Conservation (phyloP, 1,140 invertebrate genomes). For the Saxidomus purpurata region DNA sequence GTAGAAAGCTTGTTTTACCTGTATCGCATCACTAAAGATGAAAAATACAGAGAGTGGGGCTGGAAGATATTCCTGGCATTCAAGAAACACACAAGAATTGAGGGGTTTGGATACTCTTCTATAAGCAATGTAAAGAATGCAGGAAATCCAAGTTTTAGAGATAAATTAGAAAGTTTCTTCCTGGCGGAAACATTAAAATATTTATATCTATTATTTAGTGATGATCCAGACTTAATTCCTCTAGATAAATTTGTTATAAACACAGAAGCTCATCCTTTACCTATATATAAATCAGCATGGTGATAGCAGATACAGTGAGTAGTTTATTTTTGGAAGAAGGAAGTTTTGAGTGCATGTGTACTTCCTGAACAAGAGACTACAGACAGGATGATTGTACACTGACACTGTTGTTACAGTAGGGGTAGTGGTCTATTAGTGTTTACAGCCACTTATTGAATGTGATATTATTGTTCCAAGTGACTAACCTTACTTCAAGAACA, state of each 20-base stretch:
- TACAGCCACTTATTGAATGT: too few relatives aligned
- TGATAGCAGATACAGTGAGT: background rate
- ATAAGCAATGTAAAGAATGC: constrained; percentile 96
- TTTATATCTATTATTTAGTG: constrained; percentile 98
- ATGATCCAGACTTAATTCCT: constrained; percentile 94
- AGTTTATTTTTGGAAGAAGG: too few relatives aligned
- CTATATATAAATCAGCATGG: constrained; percentile 88
- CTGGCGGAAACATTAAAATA: constrained; percentile 99
- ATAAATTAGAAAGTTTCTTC: constrained; percentile 95
- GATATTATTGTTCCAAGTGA: too few relatives aligned
- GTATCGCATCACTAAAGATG: constrained; percentile 98
- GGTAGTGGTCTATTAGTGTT: too few relatives aligned
- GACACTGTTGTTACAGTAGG: too few relatives aligned
- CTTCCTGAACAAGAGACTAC: too few relatives aligned
- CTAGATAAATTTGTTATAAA: constrained; percentile 99
- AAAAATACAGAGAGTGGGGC: constrained; percentile 98
- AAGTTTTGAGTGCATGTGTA: too few relatives aligned
- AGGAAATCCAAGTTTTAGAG: constrained; percentile 89
- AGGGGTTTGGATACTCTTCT: constrained; percentile 95
- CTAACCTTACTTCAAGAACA: too few relatives aligned
- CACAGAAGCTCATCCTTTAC: constrained; percentile 98
- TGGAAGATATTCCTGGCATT: constrained; percentile 95
- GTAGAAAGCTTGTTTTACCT: constrained; percentile 99
- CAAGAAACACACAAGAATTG: constrained; percentile 97
- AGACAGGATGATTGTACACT: too few relatives aligned